Evolutionary conservation across 2,797 vertebrate species (phyloP).

Genomic region (Melanotaenia maccullochi): DNA sequence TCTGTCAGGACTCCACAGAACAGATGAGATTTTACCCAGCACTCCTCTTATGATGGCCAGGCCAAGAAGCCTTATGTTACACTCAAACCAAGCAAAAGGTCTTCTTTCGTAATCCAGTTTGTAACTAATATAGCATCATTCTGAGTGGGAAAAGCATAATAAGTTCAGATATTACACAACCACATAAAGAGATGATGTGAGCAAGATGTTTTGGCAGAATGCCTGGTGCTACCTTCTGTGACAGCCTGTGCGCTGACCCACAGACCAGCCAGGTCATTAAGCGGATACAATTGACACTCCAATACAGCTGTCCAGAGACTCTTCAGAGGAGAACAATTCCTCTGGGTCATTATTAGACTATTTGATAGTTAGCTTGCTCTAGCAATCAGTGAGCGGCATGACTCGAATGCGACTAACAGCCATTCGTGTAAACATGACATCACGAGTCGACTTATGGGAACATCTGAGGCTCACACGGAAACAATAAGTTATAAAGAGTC

Average conservation of each 20-base stretch:
- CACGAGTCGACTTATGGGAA: conserved; percentile 9
- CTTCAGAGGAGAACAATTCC: conserved; percentile 34
- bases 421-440: conserved; percentile 43
- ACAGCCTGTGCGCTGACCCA: conserved; percentile 18
- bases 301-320: conserved; percentile 46
- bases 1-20: conserved; percentile 9
- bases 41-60: background rate
- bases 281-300: conserved; percentile 48
- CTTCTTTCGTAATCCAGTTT: background rate
- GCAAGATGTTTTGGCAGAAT: conserved; percentile 45
- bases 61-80: background rate
- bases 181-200: conserved; percentile 14
- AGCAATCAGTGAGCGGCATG: conserved; percentile 24
- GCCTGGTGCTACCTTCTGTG: conserved; percentile 53
- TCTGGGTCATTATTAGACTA: conserved; percentile 64
- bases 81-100: background rate
- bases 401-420: conserved; percentile 25
- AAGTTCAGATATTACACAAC: conserved; percentile 9
- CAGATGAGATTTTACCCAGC: conserved; percentile 5
- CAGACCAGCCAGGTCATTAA: conserved; percentile 57
- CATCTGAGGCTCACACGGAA: conserved; percentile 18
- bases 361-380: conserved; percentile 66
- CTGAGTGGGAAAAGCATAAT: background rate
- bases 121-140: conserved; percentile 6
- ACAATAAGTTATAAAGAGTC: background rate